Percentiles rank a stretch among this genome's conserved stretches.
Evolutionary conservation across 2,113 vertebrate genomes (phyloP).

Genomic region (Engraulis encrasicolus): DNA sequence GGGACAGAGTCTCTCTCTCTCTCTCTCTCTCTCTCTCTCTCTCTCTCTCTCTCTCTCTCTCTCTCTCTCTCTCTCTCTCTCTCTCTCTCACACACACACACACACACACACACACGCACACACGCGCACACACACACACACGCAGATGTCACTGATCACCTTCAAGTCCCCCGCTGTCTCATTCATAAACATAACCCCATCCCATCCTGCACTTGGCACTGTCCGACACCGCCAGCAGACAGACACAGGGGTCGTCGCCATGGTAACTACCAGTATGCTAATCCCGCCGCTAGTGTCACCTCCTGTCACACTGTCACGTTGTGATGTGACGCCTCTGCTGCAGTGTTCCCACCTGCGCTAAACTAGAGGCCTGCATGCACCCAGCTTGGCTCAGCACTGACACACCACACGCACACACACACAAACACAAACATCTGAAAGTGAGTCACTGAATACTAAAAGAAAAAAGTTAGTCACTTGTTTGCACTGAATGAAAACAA

Average conservation of each 20-base stretch:
- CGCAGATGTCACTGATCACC: slow-evolving; percentile 10
- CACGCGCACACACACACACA: slow-evolving; percentile 43
- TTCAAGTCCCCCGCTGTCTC: slow-evolving; percentile 19
- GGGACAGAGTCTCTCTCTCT: too few relatives aligned
- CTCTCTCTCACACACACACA: slow-evolving; percentile 20
- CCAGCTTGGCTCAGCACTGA: not conserved
- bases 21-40: too few relatives aligned
- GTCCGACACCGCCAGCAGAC: slow-evolving; percentile 14
- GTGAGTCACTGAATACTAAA: too few relatives aligned
- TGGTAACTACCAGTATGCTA: slow-evolving; percentile 31
- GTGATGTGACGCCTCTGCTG: not conserved
- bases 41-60: too few relatives aligned
- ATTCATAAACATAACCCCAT: slow-evolving; percentile 42
- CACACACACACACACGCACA: slow-evolving; percentile 45
- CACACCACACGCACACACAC: not conserved
- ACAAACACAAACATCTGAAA: not conserved
- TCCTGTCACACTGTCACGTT: not conserved
- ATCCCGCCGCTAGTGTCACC: not conserved
- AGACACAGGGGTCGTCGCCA: slow-evolving; percentile 34
- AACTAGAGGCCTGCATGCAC: too few relatives aligned
- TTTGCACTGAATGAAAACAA: too few relatives aligned
- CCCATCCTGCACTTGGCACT: not conserved
- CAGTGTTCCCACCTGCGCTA: not conserved
- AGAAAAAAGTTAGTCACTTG: too few relatives aligned
- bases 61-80: too few relatives aligned